phyloP scores from a whole-genome alignment of 2,113 vertebrate species.

The cattle (Bos taurus) region ARS-UCD2.0 NC_037328.1:153114001-153114500 shows the following conservation, averaged over 20 bases:
- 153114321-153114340: background rate
- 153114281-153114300: background rate
- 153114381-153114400: background rate
- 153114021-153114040: background rate
- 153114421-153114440: background rate
- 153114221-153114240: background rate
- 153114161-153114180: background rate
- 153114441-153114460: background rate
- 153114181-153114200: background rate
- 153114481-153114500: fast-evolving
- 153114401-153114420: background rate
- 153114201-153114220: background rate
- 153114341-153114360: background rate
- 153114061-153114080: background rate
- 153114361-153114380: background rate
- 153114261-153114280: background rate
- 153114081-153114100: background rate
- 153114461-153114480: background rate
- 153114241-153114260: background rate
- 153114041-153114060: background rate
- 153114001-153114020: background rate
- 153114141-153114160: background rate
- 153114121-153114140: background rate
- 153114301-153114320: background rate
- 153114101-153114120: background rate